Conservation (phyloP, 2,113 vertebrate genomes). For the Corynorhinus townsendii region DNA sequence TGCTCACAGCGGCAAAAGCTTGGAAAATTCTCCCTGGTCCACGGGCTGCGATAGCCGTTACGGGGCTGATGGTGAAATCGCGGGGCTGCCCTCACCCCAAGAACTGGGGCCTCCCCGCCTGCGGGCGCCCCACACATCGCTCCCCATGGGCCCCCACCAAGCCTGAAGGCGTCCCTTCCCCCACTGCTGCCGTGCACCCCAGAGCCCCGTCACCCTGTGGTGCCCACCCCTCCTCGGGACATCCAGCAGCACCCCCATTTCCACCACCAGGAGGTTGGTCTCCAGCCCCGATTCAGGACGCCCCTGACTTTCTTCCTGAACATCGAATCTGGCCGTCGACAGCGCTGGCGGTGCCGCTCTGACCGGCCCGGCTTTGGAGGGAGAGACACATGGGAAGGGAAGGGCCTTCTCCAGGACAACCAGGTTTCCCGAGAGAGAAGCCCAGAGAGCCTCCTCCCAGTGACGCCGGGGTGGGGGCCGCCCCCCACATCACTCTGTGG, state of each 20-base stretch:
- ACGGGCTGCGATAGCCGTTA: background rate
- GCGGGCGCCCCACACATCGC: background rate
- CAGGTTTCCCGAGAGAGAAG: background rate
- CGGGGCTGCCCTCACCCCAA: background rate
- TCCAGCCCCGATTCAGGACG: background rate
- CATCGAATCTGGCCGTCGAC: accelerated
- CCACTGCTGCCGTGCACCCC: background rate
- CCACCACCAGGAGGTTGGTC: background rate
- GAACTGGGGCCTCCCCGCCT: background rate
- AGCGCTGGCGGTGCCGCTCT: background rate
- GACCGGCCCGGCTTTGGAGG: background rate
- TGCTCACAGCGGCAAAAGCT: too few relatives aligned
- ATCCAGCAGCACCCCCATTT: background rate
- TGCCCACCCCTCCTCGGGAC: too few relatives aligned
- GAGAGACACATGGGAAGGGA: too few relatives aligned
- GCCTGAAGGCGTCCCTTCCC: background rate
- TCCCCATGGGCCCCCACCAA: background rate
- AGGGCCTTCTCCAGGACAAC: background rate
- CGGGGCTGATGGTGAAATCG: background rate
- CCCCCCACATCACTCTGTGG: too few relatives aligned
- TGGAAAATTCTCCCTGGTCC: too few relatives aligned
- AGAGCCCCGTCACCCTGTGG: background rate
- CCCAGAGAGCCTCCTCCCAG: too few relatives aligned
- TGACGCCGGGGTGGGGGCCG: too few relatives aligned
- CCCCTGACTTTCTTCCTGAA: background rate